Evolutionary conservation across 2,888 invertebrate species (phyloP), one percentile per base, ranked within the genome.

Genomic region (Amaurobius ferox): DNA sequence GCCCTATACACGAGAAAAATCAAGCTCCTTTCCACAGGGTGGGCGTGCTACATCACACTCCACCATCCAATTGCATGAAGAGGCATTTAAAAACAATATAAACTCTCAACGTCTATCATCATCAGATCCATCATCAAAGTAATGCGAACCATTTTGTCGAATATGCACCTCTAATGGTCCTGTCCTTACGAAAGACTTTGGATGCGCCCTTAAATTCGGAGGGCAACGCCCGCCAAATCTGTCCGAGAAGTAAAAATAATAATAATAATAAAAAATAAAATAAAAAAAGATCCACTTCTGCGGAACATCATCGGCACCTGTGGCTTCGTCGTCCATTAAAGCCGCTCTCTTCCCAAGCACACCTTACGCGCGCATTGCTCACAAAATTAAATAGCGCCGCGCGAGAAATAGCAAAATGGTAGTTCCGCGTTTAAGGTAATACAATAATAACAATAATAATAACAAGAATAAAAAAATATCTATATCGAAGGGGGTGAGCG

Each of bases 141-240:
- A 55, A 55, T 55, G n/a, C 55, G 55, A 55, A 55, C 5, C 55
- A 55, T 11, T 55, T 55, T 55, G 55, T 55, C 55, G 55, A 55
- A 55, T 55, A 23, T n/a, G 23, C 23, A 55, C 55, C 55, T 55
- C 55, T 55, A 55, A 55, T 55, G 55, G 23, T 55, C 23, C 55
- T 11, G 55, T 3, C 5, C 16, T 6, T 55, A 55, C 23, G 55
- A 55, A 23, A 1, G 23, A 19, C 0, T 55, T 55, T 72, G 79
- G 79, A 79, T 68, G 66, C 48, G 44, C 39, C 80, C 74, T 32
- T 39, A 68, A 70, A 74, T 28, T 29, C 2, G 5, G 19, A 32
- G 81, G 68, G 74, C 81, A 81, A 81, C 81, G 81, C 81, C 81
- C 81, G 74, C 23, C 39, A 80, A 80, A 80, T 80, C 73, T 79